Conservation (phyloP, 2,113 vertebrate species). For the Muntiacus muntjak region DNA sequence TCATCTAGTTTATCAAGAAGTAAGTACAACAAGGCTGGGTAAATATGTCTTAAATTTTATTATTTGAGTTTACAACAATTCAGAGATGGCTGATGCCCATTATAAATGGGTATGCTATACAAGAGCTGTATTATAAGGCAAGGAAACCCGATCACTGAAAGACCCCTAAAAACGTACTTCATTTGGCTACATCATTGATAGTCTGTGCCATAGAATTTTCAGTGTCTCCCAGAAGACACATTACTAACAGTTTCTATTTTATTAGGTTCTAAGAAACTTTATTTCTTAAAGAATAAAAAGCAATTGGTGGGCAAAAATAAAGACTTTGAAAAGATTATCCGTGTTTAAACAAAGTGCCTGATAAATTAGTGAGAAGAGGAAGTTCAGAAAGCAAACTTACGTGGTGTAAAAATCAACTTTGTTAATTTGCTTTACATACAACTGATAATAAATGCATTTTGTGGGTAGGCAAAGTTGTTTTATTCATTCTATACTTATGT, state of each 20-base stretch:
- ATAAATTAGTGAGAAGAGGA: slow-evolving; percentile 32
- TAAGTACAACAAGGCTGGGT: not conserved
- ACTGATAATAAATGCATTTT: slow-evolving; percentile 11
- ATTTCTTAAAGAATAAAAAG: slow-evolving; percentile 31
- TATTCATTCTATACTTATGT: not conserved
- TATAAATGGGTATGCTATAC: not conserved
- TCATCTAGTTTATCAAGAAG: not conserved
- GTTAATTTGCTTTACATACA: slow-evolving; percentile 2
- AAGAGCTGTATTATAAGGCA: not conserved
- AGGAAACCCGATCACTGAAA: not conserved
- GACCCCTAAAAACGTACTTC: not conserved
- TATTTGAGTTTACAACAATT: slow-evolving; percentile 38
- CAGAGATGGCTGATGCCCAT: not conserved
- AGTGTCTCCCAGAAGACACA: not conserved
- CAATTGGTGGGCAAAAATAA: not conserved
- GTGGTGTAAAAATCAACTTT: slow-evolving; percentile 55
- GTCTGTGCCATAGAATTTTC: not conserved
- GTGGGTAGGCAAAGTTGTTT: slow-evolving; percentile 15
- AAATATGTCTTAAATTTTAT: slow-evolving; percentile 37
- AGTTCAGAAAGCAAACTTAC: not conserved
- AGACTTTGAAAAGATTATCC: slow-evolving; percentile 10
- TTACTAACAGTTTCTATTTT: not conserved
- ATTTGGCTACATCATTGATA: not conserved
- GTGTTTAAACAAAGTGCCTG: slow-evolving; percentile 8
- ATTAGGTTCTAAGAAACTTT: slow-evolving; percentile 14